Percentiles rank a stretch among this genome's conserved stretches.
Conservation (phyloP, 2,797 vertebrate genomes). For the Rhynchotus rufescens region DNA sequence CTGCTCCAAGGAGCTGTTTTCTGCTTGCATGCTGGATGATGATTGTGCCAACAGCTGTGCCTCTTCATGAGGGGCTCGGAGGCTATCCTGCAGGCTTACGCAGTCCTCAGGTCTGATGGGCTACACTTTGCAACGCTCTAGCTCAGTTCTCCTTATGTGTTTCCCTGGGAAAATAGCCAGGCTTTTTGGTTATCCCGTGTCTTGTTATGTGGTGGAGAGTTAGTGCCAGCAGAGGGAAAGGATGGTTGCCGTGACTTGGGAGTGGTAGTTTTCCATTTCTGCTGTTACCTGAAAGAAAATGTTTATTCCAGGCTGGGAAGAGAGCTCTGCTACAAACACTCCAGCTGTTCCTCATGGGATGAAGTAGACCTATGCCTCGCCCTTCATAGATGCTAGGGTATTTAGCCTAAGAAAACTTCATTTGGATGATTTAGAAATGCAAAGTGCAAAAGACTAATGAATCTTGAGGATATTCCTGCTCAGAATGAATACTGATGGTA, state of each 20-base stretch:
- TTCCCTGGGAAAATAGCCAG: background rate
- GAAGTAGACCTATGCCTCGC: background rate
- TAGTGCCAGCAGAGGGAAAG: background rate
- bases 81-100: background rate
- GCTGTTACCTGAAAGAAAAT: background rate
- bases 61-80: background rate
- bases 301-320: background rate
- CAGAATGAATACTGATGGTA: background rate
- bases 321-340: background rate
- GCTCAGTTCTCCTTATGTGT: background rate
- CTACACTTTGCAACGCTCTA: background rate
- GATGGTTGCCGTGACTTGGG: background rate
- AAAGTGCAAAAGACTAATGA: background rate
- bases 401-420: background rate
- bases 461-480: background rate
- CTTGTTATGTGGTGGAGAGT: background rate
- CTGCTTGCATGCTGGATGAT: background rate
- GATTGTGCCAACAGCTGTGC: background rate
- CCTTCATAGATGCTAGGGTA: background rate
- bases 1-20: background rate
- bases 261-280: no score
- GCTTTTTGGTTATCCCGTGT: background rate
- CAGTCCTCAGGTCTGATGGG: background rate
- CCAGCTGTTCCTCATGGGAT: background rate
- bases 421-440: background rate